Evolutionary conservation across 2,797 vertebrate genomes (phyloP).

Genomic region (Parotocinclus haroldoi): DNA sequence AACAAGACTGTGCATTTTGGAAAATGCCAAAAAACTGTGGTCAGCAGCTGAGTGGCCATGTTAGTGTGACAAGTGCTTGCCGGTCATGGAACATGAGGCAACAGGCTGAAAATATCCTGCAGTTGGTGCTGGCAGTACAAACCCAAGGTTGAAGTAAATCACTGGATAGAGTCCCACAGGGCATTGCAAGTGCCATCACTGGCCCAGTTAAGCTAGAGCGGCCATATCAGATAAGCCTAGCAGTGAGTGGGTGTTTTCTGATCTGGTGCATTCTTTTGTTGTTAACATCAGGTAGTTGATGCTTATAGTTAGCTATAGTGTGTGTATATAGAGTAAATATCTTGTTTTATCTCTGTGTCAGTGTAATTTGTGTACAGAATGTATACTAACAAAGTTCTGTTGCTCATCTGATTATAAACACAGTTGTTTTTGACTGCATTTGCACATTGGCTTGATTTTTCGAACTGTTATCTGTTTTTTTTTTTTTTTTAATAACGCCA

Average conservation of each 20-base stretch:
- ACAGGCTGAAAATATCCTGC: slow-evolving; percentile 75
- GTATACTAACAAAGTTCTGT: too few species aligned
- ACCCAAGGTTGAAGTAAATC: slow-evolving; percentile 68
- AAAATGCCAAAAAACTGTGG: slow-evolving; percentile 32
- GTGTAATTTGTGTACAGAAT: neutral
- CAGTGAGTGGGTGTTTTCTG: slow-evolving; percentile 16
- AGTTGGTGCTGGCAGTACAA: slow-evolving; percentile 74
- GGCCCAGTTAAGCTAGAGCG: slow-evolving; percentile 43
- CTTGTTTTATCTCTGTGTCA: neutral
- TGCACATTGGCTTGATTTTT: too few species aligned
- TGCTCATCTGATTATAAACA: too few species aligned
- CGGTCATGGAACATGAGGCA: slow-evolving; percentile 64
- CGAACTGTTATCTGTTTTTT: too few species aligned
- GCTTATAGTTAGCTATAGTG: too few species aligned
- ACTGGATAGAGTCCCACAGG: slow-evolving; percentile 50
- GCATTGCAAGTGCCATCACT: slow-evolving; percentile 56
- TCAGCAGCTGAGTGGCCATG: slow-evolving; percentile 50
- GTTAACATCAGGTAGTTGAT: neutral
- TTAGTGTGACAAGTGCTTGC: slow-evolving; percentile 49
- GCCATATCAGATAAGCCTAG: neutral
- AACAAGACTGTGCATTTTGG: slow-evolving; percentile 19
- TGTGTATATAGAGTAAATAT: too few species aligned
- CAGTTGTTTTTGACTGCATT: too few species aligned
- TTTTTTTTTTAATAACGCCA: too few species aligned
- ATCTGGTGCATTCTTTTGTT: neutral